Evolutionary conservation across 2,888 invertebrate species (phyloP).

Genomic region (Pogonocherus hispidulus): DNA sequence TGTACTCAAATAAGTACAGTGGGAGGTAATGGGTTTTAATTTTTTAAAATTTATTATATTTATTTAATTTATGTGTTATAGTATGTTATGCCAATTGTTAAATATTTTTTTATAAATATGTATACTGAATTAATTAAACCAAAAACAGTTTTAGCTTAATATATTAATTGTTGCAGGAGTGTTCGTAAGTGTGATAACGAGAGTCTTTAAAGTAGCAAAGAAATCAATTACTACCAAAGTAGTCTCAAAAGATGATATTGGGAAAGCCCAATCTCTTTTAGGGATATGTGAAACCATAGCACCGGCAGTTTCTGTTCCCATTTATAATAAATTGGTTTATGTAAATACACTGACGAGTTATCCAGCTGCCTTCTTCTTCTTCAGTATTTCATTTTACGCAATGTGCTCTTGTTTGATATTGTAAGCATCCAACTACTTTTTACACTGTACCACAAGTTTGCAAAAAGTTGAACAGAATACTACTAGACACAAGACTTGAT

Average conservation of each 20-base stretch:
- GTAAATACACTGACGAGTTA: slow-evolving; percentile 69
- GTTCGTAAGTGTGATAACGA: slow-evolving; percentile 60
- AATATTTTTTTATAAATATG: too few species aligned
- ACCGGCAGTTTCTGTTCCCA: slow-evolving; percentile 71
- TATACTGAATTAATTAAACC: too few species aligned
- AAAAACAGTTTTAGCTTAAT: too few species aligned
- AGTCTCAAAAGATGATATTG: slow-evolving; percentile 62
- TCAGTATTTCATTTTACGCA: slow-evolving; percentile 64
- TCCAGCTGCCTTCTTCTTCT: slow-evolving; percentile 73
- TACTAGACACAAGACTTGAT: too few species aligned
- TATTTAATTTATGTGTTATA: too few species aligned
- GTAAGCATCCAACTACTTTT: slow-evolving; percentile 52
- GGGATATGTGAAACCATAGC: slow-evolving; percentile 74
- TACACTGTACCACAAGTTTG: too few species aligned
- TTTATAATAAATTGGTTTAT: slow-evolving; percentile 72
- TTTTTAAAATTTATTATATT: too few species aligned
- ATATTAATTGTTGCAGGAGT: slow-evolving; percentile 50
- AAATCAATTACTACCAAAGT: slow-evolving; percentile 65
- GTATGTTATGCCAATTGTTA: too few species aligned
- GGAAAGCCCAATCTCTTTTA: slow-evolving; percentile 71
- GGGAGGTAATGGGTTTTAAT: too few species aligned
- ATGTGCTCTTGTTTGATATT: slow-evolving; percentile 49
- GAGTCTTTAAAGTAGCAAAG: slow-evolving; percentile 60
- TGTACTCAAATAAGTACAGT: too few species aligned
- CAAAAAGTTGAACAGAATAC: too few species aligned